Percentiles rank a stretch among this genome's conserved stretches.
These are phyloP conservation scores for Cheirogaleus medius DNA, from an alignment of 2,113 vertebrate genomes.

Conservation along the genomic window DNA sequence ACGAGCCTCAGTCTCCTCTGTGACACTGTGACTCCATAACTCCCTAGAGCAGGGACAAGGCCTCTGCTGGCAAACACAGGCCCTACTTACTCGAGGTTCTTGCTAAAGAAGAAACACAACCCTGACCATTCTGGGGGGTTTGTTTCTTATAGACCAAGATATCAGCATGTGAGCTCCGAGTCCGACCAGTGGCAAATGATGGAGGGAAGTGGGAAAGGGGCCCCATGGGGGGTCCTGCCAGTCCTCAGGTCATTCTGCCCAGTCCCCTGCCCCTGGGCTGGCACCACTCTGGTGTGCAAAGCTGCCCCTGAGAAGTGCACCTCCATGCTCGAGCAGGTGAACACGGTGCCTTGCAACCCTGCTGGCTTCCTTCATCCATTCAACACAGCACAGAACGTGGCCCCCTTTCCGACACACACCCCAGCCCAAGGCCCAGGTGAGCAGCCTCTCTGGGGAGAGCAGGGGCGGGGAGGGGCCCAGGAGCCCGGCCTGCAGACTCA, in stretches of 20 bases:
- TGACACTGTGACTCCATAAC: not conserved
- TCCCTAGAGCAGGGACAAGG: not conserved
- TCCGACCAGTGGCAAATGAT: not conserved
- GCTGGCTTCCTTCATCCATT: not conserved
- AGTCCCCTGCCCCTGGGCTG: not conserved
- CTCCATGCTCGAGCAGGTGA: not conserved
- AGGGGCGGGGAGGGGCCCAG: not conserved
- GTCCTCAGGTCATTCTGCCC: not conserved
- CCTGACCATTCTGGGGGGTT: not conserved
- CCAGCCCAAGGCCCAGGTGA: not conserved
- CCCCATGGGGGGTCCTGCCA: too few relatives aligned
- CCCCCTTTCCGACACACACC: not conserved
- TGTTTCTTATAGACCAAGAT: not conserved
- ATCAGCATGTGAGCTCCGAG: not conserved
- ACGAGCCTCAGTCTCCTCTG: not conserved
- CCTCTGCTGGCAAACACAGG: not conserved
- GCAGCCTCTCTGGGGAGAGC: not conserved
- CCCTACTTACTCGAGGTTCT: not conserved
- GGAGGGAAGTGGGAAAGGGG: not conserved
- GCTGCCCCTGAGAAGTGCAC: not conserved
- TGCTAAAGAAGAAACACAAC: not conserved
- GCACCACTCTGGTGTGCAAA: not conserved
- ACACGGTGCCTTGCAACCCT: fast-evolving
- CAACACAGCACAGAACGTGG: not conserved
- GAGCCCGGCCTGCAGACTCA: conserved; percentile 80